Evolutionary conservation across 2,797 vertebrate species (phyloP).

Genomic region (Molothrus ater): DNA sequence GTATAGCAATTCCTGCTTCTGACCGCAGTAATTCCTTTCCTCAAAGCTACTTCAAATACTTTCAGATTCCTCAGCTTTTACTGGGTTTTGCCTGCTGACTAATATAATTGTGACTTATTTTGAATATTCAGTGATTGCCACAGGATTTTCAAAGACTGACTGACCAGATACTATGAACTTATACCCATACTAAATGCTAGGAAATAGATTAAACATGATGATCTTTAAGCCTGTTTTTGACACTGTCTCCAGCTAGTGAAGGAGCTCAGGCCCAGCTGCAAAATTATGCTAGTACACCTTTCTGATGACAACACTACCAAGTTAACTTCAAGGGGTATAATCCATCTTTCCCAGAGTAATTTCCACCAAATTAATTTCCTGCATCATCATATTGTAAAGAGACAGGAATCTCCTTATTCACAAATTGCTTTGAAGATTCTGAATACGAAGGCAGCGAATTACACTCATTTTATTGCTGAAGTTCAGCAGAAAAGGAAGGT

Average conservation of each 20-base stretch:
- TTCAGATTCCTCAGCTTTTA: background rate
- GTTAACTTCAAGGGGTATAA: background rate
- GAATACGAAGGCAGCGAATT: background rate
- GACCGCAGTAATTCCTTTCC: background rate
- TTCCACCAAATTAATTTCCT: slow-evolving; percentile 12
- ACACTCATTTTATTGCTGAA: background rate
- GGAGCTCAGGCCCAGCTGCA: background rate
- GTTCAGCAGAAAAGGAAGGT: background rate
- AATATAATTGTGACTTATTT: background rate
- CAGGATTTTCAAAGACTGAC: background rate
- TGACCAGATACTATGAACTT: background rate
- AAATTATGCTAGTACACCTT: background rate
- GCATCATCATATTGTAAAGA: background rate
- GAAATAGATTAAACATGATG: background rate
- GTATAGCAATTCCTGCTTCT: background rate
- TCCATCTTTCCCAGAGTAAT: background rate
- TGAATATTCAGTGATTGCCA: background rate
- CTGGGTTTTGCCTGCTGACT: background rate
- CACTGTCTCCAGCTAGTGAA: background rate
- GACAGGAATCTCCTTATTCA: background rate
- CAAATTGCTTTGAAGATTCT: background rate
- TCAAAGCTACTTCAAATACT: background rate
- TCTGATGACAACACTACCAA: background rate
- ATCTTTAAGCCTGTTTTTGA: background rate
- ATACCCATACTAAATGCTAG: background rate